A percentile compares a stretch with the other conserved stretches of the same genome.
Evolutionary conservation across 1,140 invertebrate genomes (phyloP).

Genomic region (Penaeus japonicus): DNA sequence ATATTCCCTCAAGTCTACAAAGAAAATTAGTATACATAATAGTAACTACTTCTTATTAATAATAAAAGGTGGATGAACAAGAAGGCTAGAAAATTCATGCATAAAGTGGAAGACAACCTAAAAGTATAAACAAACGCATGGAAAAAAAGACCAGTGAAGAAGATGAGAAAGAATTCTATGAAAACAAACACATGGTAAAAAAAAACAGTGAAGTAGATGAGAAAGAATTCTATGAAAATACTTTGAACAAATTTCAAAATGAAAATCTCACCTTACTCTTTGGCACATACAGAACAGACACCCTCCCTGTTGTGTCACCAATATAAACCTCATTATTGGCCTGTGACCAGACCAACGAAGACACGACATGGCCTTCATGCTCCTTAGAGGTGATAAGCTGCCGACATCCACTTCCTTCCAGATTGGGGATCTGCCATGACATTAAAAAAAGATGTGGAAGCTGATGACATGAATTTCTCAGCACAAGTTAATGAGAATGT

Average conservation of each 20-base stretch:
- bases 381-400: not conserved
- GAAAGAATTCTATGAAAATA: not conserved
- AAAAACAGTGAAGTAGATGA: too few relatives aligned
- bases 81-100: too few relatives aligned
- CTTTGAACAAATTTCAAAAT: not conserved
- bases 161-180: too few relatives aligned
- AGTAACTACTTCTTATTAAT: too few relatives aligned
- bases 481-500: too few relatives aligned
- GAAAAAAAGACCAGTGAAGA: too few relatives aligned
- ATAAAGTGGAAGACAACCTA: too few relatives aligned
- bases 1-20: too few relatives aligned
- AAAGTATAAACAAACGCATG: too few relatives aligned
- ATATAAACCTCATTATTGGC: conserved; percentile 18
- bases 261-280: conserved; percentile 31
- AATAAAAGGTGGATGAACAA: too few relatives aligned
- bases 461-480: not conserved
- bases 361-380: conserved; percentile 29
- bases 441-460: not conserved
- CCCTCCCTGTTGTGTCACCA: conserved; percentile 24
- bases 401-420: not conserved
- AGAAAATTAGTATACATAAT: too few relatives aligned
- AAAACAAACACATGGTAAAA: too few relatives aligned
- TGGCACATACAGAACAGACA: conserved; percentile 32
- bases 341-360: conserved; percentile 13
- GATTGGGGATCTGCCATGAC: not conserved